Conservation (phyloP, 2,888 invertebrate species). For the Drosophila sordidapex region DNA sequence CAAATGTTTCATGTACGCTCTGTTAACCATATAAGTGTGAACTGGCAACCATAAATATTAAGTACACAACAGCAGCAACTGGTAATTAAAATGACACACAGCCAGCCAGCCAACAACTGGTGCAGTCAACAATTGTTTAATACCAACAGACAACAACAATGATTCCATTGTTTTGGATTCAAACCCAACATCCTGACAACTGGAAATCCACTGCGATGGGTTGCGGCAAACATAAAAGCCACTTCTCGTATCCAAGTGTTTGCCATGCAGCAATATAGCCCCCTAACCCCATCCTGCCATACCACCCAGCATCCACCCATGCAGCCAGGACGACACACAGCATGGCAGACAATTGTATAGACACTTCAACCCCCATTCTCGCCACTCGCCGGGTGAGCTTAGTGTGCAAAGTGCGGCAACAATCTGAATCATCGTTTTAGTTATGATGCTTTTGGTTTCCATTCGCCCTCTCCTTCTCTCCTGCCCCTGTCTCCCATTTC, state of each 20-base stretch:
- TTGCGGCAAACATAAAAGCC: constrained; percentile 65
- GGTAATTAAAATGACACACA: constrained; percentile 87
- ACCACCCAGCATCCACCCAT: neutral
- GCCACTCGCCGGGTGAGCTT: constrained; percentile 51
- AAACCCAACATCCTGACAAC: constrained; percentile 71
- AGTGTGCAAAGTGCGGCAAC: constrained; percentile 66
- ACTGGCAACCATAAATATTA: constrained; percentile 48
- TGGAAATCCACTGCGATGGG: constrained; percentile 55
- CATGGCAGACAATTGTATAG: constrained; percentile 46
- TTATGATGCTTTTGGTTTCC: constrained; percentile 26
- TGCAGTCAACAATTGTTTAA: constrained; percentile 65
- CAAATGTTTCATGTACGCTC: neutral
- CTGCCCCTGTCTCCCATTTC: neutral
- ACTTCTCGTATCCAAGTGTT: constrained; percentile 76
- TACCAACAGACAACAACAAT: constrained; percentile 44
- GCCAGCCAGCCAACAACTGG: constrained; percentile 11
- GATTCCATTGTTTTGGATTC: constrained; percentile 65
- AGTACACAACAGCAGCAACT: constrained; percentile 91
- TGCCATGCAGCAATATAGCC: constrained; percentile 39
- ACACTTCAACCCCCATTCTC: constrained; percentile 24
- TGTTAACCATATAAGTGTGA: constrained; percentile 2
- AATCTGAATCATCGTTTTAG: constrained; percentile 78
- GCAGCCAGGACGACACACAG: constrained; percentile 1
- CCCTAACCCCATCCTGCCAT: neutral
- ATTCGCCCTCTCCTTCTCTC: constrained; percentile 4